Evolutionary conservation across 2,888 invertebrate species (phyloP).

Genomic region (Idaea biselata): DNA sequence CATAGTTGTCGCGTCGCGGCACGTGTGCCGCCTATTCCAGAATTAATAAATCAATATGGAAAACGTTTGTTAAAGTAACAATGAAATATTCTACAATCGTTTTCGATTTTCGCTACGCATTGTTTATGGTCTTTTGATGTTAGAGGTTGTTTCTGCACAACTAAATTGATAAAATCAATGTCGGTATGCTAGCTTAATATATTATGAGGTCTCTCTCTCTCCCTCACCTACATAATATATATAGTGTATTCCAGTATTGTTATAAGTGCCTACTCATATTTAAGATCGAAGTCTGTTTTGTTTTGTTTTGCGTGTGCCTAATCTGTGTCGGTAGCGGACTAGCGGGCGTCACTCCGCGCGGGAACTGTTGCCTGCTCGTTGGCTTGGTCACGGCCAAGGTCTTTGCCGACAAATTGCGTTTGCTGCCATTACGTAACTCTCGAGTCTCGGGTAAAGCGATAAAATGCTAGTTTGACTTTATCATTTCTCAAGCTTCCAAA

Average conservation of each 20-base stretch:
- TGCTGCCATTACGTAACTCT: constrained; percentile 61
- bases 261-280: constrained; percentile 3
- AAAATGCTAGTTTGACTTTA: constrained; percentile 45
- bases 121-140: constrained; percentile 14
- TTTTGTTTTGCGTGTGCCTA: constrained; percentile 51
- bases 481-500: constrained; percentile 29
- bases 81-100: constrained; percentile 20
- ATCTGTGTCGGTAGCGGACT: constrained; percentile 38
- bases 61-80: constrained; percentile 14
- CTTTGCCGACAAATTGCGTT: constrained; percentile 55
- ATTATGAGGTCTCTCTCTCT: neutral
- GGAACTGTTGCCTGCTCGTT: constrained; percentile 54
- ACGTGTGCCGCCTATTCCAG: constrained; percentile 17
- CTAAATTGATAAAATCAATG: constrained; percentile 8
- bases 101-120: constrained; percentile 18
- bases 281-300: constrained; percentile 10
- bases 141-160: constrained; percentile 12
- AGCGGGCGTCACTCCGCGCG: constrained; percentile 52
- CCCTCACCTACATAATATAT: neutral
- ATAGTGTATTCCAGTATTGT: neutral
- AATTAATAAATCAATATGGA: constrained; percentile 18
- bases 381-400: constrained; percentile 78
- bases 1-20: constrained; percentile 2
- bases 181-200: neutral
- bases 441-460: constrained; percentile 49